Evolutionary conservation across 2,113 vertebrate species (phyloP), one percentile per base, ranked within the genome.

Genomic region (Entomyzon cyanotis): DNA sequence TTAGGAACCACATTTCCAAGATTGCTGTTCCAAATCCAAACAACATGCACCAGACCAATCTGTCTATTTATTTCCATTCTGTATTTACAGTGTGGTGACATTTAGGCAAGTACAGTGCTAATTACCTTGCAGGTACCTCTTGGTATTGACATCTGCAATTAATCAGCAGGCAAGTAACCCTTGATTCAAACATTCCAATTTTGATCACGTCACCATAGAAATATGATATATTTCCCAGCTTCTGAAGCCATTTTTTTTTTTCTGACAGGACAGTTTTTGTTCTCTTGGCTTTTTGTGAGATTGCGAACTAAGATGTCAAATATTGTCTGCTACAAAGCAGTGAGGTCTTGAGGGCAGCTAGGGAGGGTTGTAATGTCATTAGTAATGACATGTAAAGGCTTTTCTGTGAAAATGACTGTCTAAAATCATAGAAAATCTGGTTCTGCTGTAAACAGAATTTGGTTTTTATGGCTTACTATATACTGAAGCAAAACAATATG

Each of bases 81-180:
- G 65, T 94, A 75, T 94, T 90, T 97, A 84, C 86, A 94, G 18
- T 64, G n/a, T 2, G 9, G 53, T 93, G 95, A 89, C 86, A 92
- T 96, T 96, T 94, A 84, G 69, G 62, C 69, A 60, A 89, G 77
- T 49, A 52, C 69, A 76, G 56, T 65, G 73, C 84, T 96, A 93
- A 96, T 87, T 94, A 93, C 80, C 52, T 93, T 78, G 79, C 94
- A 96, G 93, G 91, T 92, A 93, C 79, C 41, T 81, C 86, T 94
- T 70, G 37, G 33, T 88, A 92, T 87, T 93, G 73, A 89, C 67
- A 64, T 60, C 68, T 58, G 49, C 69, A 87, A 53, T 90, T 93
- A 94, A 94, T 88, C 58, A 62, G 58, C 50, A 58, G 78, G 69
- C 71, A 83, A 75, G 84, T 53, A 65, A 3, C 53, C 46, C 60